Base-by-base conservation (phyloP, 2,888 invertebrate species). In the Drosophila putrida region DNA sequence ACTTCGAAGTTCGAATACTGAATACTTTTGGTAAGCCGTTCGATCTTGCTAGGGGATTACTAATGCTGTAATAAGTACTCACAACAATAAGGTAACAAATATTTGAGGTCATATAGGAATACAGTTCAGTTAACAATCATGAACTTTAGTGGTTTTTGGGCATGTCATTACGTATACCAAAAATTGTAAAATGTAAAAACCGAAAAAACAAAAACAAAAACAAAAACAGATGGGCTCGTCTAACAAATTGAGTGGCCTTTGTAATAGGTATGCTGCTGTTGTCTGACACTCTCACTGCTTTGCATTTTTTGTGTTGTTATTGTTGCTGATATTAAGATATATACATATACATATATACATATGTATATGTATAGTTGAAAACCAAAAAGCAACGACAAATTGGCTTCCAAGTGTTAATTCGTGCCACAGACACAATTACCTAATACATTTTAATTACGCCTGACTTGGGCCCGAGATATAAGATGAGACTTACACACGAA, bases 341-440 rank as follows among this genome's bases (percentile, higher is more conserved):
- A 35, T 27, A 44, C 33, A 33, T 54, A 43, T 38, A 36, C 11
- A 4, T 36, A 51, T n/a, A 1, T 38, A 1, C 6, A 13, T 38
- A n/a, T 47, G 28, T 46, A 57, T 58, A 66, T 54, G 73, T 64
- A 70, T 57, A 60, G 53, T 61, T 60, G 31, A 25, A 43, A 72
- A 78, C 53, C 51, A 60, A 81, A 84, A 66, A 38, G 44, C 53
- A 62, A 49, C 78, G 84, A 88, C 82, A 79, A 83, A 88, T 83
- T 82, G 88, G 71, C 68, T 82, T 65, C 63, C 72, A 79, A 70
- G 88, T 85, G 88, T 88, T 83, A 83, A 83, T 83, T 83, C 82
- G 82, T 88, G 88, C 82, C 82, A 79, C 86, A 83, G 82, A 88
- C 88, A 79, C 82, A 83, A 83, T 83, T 83, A 83, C 82, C 86